Evolutionary conservation across 1,140 invertebrate species (phyloP), one percentile per base, ranked within the genome.

Genomic region (Panulirus ornatus): DNA sequence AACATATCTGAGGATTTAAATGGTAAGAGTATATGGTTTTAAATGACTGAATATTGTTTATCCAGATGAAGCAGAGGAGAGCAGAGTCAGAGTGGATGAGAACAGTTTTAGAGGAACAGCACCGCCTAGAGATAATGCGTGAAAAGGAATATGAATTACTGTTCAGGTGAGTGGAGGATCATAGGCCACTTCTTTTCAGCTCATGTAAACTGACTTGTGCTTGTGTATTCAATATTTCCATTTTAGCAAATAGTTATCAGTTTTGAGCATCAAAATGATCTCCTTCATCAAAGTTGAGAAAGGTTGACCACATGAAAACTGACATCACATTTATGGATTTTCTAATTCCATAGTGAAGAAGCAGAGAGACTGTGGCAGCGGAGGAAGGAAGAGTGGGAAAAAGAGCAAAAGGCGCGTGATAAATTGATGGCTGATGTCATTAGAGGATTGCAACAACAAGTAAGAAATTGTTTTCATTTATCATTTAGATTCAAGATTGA

Each of bases 91-190:
- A 82, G 51, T 91, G 90, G 90, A 86, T 91, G 75, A 81, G n/a
- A 42, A 81, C 76, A n/a, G 84, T 91, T 51, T 27, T 91, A 30
- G 83, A 71, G 8, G 90, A 91, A 76, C 90, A 91, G 36, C 66
- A 66, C 14, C 66, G 71, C 1, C n/a, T 91, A 22, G 90, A 91
- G 40, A 47, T 63, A 38, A 44, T 91, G 54, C 27, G 90, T 2
- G 90, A 91, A 42, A 91, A 86, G 38, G 90, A 91, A 51, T 91
- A 91, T 36, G 90, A 91, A 3, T 47, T 91, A 1, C 78, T 91
- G 27, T 91, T 91, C 27, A 91, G 90, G 90, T 91, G 47, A 54
- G 84, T 81, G 22, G 34, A 6, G 34, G 2, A 70, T 11, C 3
- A 9, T 40, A n/a, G n/a, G n/a, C n/a, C n/a, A n/a, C n/a, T n/a